phyloP scores from a whole-genome alignment of 2,113 vertebrate genomes.

The Motacilla alba region DNA sequence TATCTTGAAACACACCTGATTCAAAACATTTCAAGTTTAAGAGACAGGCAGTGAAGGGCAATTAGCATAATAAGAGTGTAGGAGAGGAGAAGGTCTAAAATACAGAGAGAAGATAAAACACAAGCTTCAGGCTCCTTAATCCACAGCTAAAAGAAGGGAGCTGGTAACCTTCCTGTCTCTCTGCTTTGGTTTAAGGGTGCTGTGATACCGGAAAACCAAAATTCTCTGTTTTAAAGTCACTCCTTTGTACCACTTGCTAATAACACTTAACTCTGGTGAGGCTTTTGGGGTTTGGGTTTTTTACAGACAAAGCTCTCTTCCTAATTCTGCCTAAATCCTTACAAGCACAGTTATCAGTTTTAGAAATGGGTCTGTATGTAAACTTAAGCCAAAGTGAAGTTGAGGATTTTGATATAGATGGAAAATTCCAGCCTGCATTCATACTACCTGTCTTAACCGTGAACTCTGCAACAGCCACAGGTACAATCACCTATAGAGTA shows the following conservation, averaged over 20 bases:
- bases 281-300: background rate
- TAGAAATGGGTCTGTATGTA: background rate
- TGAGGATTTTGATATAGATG: background rate
- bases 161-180: background rate
- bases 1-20: background rate
- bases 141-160: background rate
- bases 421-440: background rate
- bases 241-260: background rate
- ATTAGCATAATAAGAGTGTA: background rate
- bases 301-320: background rate
- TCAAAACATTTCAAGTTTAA: slow-evolving; percentile 4
- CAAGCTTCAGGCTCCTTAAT: background rate
- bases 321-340: background rate
- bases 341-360: background rate
- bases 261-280: background rate
- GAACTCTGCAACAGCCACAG: background rate
- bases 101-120: background rate
- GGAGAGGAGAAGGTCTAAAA: background rate
- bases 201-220: background rate
- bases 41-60: background rate
- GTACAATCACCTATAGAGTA: background rate
- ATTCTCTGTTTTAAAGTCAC: background rate
- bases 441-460: background rate
- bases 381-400: background rate
- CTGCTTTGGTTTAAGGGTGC: background rate